Percentiles rank a stretch among this genome's conserved stretches.
Conservation (phyloP, 2,797 vertebrate genomes). For the Chaenodraco wilsoni region DNA sequence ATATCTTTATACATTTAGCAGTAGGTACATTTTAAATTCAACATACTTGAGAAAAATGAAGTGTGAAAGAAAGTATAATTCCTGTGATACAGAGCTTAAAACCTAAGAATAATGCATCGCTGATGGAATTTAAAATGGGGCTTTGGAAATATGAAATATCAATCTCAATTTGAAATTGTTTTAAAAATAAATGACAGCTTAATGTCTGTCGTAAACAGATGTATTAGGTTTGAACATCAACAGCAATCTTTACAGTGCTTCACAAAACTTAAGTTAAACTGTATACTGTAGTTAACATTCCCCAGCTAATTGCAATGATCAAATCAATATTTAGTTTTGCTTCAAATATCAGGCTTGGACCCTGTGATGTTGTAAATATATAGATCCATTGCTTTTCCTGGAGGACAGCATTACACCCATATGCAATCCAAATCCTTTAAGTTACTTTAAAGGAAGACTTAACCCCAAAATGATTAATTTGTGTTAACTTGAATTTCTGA, state of each 20-base stretch:
- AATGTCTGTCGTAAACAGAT: background rate
- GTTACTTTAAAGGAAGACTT: no score
- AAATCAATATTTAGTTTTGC: slow-evolving; percentile 9
- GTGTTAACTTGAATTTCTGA: no score
- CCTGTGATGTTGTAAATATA: slow-evolving; percentile 42
- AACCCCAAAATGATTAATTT: no score
- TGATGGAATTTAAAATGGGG: no score
- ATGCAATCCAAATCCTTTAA: slow-evolving; percentile 1
- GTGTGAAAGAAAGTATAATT: no score
- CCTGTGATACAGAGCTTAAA: background rate
- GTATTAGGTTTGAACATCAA: background rate
- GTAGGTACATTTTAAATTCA: background rate
- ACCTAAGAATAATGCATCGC: background rate
- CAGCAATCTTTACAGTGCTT: background rate
- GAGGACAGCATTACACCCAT: slow-evolving; percentile 46
- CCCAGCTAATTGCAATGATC: background rate
- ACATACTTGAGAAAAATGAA: background rate
- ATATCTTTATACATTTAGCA: background rate
- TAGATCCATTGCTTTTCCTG: slow-evolving; percentile 33
- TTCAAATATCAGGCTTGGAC: slow-evolving; percentile 42
- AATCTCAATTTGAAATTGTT: no score
- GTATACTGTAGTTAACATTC: background rate
- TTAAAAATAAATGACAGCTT: no score
- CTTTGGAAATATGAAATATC: no score
- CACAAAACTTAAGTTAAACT: background rate